phyloP scores from a whole-genome alignment of 2,888 invertebrate species.

The Xanthorhoe designata region DNA sequence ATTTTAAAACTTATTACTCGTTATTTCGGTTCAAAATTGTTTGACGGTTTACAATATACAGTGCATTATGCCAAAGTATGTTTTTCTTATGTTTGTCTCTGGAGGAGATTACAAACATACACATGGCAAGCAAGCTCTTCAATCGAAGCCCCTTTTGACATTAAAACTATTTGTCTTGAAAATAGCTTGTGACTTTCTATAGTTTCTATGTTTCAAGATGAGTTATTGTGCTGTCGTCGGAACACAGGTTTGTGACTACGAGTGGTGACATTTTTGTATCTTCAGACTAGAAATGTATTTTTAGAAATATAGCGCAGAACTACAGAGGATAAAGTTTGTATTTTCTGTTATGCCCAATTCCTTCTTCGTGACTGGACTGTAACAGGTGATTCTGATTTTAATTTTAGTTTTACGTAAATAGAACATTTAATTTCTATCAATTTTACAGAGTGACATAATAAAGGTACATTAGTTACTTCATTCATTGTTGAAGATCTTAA shows the following conservation, averaged over 20 bases:
- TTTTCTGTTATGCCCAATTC: neutral
- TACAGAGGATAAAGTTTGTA: neutral
- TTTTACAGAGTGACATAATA: too few species aligned
- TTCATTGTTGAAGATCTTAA: too few species aligned
- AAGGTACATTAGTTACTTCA: too few species aligned
- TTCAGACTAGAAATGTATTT: constrained; percentile 23
- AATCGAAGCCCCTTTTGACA: constrained; percentile 71
- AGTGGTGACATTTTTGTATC: constrained; percentile 21
- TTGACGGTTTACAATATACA: constrained; percentile 31
- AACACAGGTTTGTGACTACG: constrained; percentile 57
- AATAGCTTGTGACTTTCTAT: constrained; percentile 77
- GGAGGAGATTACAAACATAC: constrained; percentile 78
- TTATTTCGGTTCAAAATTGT: constrained; percentile 46
- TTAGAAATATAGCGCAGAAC: neutral
- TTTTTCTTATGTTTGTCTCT: constrained; percentile 81
- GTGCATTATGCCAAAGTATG: constrained; percentile 65
- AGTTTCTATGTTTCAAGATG: constrained; percentile 50
- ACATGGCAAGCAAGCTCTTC: constrained; percentile 65
- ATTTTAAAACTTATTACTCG: constrained; percentile 9
- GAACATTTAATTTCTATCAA: too few species aligned
- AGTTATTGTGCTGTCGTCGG: constrained; percentile 68
- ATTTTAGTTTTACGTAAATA: too few species aligned
- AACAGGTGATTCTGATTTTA: too few species aligned
- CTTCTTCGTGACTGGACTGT: neutral
- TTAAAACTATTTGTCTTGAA: constrained; percentile 80